phyloP scores from a whole-genome alignment of 2,797 vertebrate genomes.

The Labroides dimidiatus region DNA sequence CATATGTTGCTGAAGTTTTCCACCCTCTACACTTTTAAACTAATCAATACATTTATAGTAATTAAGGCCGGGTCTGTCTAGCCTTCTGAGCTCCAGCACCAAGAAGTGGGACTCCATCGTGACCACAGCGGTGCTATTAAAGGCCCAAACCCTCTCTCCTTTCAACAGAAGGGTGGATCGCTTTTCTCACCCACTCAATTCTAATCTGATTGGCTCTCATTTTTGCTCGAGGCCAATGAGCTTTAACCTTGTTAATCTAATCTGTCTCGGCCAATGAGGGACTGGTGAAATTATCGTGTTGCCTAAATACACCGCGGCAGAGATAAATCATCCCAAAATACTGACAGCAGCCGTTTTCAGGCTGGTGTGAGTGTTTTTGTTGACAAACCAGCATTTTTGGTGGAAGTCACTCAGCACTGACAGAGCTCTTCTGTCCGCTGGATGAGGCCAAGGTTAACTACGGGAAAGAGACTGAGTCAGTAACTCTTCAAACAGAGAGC shows the following conservation, averaged over 20 bases:
- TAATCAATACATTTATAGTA: constrained; percentile 78
- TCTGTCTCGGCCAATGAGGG: constrained; percentile 76
- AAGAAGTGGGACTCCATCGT: constrained; percentile 79
- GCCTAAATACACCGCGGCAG: constrained; percentile 69
- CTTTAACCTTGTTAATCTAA: constrained; percentile 81
- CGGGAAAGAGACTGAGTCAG: constrained; percentile 52
- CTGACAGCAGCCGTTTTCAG: constrained; percentile 46
- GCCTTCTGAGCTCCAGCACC: constrained; percentile 71
- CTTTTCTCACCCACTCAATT: constrained; percentile 82
- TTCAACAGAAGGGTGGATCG: constrained; percentile 83
- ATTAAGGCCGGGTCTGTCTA: constrained; percentile 72
- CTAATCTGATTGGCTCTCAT: constrained; percentile 84
- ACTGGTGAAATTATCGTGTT: constrained; percentile 75
- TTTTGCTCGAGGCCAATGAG: constrained; percentile 80
- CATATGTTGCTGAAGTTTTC: constrained; percentile 18
- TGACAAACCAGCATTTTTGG: constrained; percentile 57
- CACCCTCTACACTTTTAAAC: constrained; percentile 18
- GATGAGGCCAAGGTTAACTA: constrained; percentile 60
- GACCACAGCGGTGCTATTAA: constrained; percentile 82
- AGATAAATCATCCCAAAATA: constrained; percentile 69
- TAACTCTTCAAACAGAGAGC: constrained; percentile 46
- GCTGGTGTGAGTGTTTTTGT: constrained; percentile 46
- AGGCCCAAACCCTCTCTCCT: constrained; percentile 79
- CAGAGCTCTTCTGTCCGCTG: constrained; percentile 59
- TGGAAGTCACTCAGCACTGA: constrained; percentile 52